These are phyloP conservation scores for Platalea minor DNA, from an alignment of 2,797 vertebrate genomes.

Conservation along the genomic window DNA sequence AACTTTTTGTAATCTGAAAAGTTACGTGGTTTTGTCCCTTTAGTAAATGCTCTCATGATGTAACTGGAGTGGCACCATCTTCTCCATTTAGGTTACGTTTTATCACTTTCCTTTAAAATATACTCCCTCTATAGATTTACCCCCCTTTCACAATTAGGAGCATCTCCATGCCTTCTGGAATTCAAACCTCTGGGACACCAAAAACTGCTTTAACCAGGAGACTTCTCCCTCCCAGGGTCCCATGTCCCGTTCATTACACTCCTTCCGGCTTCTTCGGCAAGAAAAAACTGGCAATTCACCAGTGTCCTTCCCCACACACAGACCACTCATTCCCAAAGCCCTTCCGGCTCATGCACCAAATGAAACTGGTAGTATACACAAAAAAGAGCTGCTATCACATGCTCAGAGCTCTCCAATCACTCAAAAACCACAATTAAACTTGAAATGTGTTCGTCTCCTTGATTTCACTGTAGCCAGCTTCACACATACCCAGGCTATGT, in stretches of 20 bases:
- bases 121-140: background rate
- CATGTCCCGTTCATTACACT: background rate
- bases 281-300: background rate
- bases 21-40: background rate
- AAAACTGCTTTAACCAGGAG: background rate
- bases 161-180: background rate
- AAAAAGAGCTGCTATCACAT: background rate
- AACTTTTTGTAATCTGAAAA: background rate
- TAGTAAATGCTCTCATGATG: background rate
- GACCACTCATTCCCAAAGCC: background rate
- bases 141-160: background rate
- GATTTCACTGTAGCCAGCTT: background rate
- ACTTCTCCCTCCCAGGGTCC: background rate
- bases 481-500: background rate
- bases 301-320: background rate
- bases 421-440: background rate
- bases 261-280: background rate
- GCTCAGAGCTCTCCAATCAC: background rate
- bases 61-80: background rate
- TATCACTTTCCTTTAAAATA: background rate
- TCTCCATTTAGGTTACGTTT: background rate
- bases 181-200: background rate
- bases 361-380: background rate
- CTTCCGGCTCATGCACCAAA: background rate
- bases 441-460: background rate